phyloP scores from a whole-genome alignment of 2,888 invertebrate genomes.

The Troglohyphantes excavatus region DNA sequence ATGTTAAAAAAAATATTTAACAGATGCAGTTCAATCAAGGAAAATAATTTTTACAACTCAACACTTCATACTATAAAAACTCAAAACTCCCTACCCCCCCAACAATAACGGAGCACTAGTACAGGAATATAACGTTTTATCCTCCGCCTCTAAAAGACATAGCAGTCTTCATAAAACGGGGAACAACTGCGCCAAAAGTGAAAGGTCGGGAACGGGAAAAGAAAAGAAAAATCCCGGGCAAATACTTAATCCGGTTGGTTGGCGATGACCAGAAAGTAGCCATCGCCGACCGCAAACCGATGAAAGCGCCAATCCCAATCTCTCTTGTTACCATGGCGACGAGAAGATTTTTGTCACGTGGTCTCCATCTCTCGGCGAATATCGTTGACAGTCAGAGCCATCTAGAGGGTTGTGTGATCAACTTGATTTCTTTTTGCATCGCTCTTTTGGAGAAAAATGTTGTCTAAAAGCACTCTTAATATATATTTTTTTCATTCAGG shows the following conservation, averaged over 20 bases:
- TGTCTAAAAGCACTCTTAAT: too few species aligned
- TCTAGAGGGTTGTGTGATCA: conserved; percentile 42
- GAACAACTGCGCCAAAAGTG: not conserved
- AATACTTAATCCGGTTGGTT: conserved; percentile 70
- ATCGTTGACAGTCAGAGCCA: conserved; percentile 71
- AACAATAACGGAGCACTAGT: too few species aligned
- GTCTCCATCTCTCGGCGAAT: conserved; percentile 39
- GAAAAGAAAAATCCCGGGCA: conserved; percentile 8
- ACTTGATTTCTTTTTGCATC: conserved; percentile 4
- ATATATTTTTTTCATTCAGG: too few species aligned
- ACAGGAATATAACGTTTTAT: not conserved
- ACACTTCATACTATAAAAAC: too few species aligned
- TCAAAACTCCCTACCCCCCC: too few species aligned
- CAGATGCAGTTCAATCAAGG: too few species aligned
- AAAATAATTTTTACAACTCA: too few species aligned
- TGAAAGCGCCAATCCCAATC: conserved; percentile 76
- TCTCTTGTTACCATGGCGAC: conserved; percentile 58
- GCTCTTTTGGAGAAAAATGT: conserved; percentile 35
- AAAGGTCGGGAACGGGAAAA: not conserved
- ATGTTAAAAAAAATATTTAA: too few species aligned
- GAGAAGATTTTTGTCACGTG: conserved; percentile 76
- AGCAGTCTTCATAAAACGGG: not conserved
- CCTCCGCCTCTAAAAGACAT: not conserved
- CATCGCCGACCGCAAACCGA: conserved; percentile 71
- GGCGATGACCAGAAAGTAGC: conserved; percentile 74